phyloP scores from a whole-genome alignment of 2,888 invertebrate species.

The Coenonympha arcania region DNA sequence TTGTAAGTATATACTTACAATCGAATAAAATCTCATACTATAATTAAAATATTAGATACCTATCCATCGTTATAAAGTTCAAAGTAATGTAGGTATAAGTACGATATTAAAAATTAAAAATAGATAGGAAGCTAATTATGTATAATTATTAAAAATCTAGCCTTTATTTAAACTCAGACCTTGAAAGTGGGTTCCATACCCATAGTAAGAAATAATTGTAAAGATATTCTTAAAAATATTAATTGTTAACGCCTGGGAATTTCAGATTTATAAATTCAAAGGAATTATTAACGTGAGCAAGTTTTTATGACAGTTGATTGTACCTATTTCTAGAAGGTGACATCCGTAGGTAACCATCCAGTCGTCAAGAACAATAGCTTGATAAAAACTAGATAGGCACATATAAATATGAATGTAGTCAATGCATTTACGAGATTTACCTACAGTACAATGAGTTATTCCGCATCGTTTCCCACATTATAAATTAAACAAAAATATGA shows the following conservation, averaged over 20 bases:
- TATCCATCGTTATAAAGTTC: no score
- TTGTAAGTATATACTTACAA: no score
- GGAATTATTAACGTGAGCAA: background rate
- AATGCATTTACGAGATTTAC: constrained; percentile 1
- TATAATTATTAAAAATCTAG: background rate
- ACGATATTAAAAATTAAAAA: no score
- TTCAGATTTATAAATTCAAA: background rate
- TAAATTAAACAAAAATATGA: background rate
- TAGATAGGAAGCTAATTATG: no score
- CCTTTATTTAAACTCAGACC: background rate
- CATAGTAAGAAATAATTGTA: background rate
- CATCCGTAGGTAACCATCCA: background rate
- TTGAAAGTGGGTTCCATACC: background rate
- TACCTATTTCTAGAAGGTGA: constrained; percentile 6
- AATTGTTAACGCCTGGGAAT: constrained; percentile 3
- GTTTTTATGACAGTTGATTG: background rate
- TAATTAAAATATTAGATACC: no score
- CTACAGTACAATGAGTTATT: no score
- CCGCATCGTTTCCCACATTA: background rate
- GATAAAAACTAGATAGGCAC: constrained; percentile 4
- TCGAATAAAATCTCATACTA: no score
- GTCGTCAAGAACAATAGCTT: constrained; percentile 6
- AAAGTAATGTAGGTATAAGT: no score
- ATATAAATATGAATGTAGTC: background rate
- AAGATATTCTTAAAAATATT: background rate